Percentiles rank a stretch among this genome's conserved stretches.
phyloP scores from a whole-genome alignment of 2,113 vertebrate genomes.

The Thamnophis sirtalis region DNA sequence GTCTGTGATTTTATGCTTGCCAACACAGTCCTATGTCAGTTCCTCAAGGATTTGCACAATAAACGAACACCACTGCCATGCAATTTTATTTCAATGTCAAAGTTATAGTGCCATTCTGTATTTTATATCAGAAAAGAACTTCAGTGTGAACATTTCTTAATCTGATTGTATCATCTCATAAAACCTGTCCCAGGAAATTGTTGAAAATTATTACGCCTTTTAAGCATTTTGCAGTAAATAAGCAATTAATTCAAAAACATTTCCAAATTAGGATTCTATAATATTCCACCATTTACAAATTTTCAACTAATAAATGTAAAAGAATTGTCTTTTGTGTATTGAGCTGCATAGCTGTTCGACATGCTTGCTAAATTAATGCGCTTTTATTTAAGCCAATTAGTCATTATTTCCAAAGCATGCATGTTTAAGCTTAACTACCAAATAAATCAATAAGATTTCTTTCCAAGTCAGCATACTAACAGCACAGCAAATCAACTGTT shows the following conservation, averaged over 20 bases:
- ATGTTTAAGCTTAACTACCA: background rate
- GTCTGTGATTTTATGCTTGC: background rate
- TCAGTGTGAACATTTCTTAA: background rate
- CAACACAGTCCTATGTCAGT: background rate
- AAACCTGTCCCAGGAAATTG: background rate
- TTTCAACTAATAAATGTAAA: background rate
- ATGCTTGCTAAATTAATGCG: background rate
- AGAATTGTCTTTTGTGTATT: background rate
- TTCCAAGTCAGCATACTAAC: background rate
- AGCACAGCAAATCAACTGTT: background rate
- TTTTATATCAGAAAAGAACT: background rate
- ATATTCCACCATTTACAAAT: background rate
- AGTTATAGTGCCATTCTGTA: background rate
- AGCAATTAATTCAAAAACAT: background rate
- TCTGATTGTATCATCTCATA: background rate
- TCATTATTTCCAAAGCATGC: background rate
- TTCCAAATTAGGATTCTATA: background rate
- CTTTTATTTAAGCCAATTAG: background rate
- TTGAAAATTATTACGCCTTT: background rate
- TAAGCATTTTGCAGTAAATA: background rate
- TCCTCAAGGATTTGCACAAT: background rate
- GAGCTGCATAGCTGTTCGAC: background rate
- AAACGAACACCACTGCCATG: background rate
- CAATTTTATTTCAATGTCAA: background rate
- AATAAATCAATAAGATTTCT: background rate